Conservation (phyloP, 1,140 invertebrate genomes). For the Cryptotermes secundus region DNA sequence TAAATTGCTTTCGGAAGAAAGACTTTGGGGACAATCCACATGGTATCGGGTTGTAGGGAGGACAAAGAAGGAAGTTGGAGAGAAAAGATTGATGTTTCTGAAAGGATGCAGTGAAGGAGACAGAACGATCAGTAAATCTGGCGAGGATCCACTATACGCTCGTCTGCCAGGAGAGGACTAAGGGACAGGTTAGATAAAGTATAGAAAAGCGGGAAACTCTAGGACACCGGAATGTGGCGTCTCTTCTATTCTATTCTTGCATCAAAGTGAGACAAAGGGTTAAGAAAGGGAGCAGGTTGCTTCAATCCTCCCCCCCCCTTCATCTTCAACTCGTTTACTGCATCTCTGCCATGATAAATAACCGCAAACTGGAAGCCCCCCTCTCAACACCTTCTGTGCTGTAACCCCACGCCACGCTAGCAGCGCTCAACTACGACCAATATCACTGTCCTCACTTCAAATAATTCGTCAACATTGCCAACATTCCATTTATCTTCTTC, state of each 20-base stretch:
- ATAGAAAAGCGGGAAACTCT: background rate
- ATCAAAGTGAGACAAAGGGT: background rate
- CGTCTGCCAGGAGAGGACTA: background rate
- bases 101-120: constrained; percentile 11
- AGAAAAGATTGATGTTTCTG: background rate
- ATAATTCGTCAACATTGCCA: background rate
- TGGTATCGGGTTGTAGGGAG: background rate
- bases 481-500: constrained; percentile 11
- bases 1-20: background rate
- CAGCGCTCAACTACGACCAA: background rate
- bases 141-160: background rate
- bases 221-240: background rate
- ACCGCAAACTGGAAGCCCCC: background rate
- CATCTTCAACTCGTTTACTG: background rate
- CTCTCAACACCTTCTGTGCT: background rate
- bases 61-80: background rate
- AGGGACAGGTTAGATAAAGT: constrained; percentile 16
- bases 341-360: background rate
- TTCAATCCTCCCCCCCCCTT: background rate
- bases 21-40: background rate
- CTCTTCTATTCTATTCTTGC: background rate
- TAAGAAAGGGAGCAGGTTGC: background rate
- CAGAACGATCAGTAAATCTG: background rate
- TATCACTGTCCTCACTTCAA: constrained; percentile 10
- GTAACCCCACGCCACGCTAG: background rate